Evolutionary conservation across 1,140 invertebrate species (phyloP).

Genomic region (Planococcus citri): DNA sequence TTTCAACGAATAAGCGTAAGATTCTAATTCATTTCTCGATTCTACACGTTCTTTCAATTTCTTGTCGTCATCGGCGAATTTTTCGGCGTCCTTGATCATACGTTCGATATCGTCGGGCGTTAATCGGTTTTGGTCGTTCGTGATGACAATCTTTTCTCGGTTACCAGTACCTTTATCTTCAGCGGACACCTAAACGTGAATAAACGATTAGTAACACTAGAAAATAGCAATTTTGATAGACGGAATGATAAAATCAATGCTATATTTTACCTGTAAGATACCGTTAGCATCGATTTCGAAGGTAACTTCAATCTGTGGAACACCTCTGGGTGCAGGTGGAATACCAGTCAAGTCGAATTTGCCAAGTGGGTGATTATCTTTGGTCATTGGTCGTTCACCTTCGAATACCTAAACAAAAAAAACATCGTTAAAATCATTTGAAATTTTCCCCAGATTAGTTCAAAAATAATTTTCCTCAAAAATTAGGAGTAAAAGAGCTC

Average conservation of each 20-base stretch:
- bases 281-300: slow-evolving; percentile 99
- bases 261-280: slow-evolving; percentile 63
- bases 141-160: slow-evolving; percentile 97
- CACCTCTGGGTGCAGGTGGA: slow-evolving; percentile 90
- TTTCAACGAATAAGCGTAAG: slow-evolving; percentile 95
- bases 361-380: slow-evolving; percentile 94
- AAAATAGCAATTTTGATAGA: neutral
- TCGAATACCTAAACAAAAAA: slow-evolving; percentile 77
- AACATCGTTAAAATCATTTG: slow-evolving; percentile 31
- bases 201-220: neutral
- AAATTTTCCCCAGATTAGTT: neutral
- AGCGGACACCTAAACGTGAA: slow-evolving; percentile 58
- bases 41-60: slow-evolving; percentile 95
- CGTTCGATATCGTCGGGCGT: slow-evolving; percentile 96
- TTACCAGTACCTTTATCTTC: slow-evolving; percentile 98
- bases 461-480: neutral
- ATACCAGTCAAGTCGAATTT: slow-evolving; percentile 98
- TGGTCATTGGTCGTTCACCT: slow-evolving; percentile 98
- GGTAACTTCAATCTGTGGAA: slow-evolving; percentile 98
- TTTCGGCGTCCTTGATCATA: slow-evolving; percentile 98
- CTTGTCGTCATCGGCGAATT: slow-evolving; percentile 97
- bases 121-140: slow-evolving; percentile 92
- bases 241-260: slow-evolving; percentile 22
- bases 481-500: neutral
- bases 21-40: slow-evolving; percentile 88